Evolutionary conservation across 1,140 invertebrate species (phyloP).

Genomic region (Choristoneura fumiferana): DNA sequence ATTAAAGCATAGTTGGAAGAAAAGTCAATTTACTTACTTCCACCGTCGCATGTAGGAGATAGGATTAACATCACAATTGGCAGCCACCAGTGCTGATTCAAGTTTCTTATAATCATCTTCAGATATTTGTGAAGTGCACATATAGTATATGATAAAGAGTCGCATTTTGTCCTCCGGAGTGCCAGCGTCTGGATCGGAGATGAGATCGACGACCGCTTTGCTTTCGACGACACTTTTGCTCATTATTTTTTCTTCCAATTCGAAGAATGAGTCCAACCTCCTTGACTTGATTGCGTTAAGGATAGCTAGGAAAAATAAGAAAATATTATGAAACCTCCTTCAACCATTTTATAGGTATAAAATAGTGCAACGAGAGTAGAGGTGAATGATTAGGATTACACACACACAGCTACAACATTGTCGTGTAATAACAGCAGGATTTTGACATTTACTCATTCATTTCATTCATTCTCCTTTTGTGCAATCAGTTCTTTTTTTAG

Average conservation of each 20-base stretch:
- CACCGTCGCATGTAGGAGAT: constrained; percentile 93
- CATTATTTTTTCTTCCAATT: constrained; percentile 99
- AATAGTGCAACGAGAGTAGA: no score
- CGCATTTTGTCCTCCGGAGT: constrained; percentile 95
- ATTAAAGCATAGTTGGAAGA: no score
- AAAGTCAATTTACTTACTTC: constrained; percentile 90
- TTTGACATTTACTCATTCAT: no score
- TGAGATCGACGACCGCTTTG: constrained; percentile 87
- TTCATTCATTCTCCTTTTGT: no score
- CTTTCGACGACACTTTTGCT: constrained; percentile 86
- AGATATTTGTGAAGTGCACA: constrained; percentile 89
- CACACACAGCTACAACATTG: no score
- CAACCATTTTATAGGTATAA: no score
- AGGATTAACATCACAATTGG: constrained; percentile 91
- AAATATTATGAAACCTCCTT: neutral
- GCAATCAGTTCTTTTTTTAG: no score
- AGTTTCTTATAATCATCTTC: constrained; percentile 92
- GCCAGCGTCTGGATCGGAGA: constrained; percentile 92
- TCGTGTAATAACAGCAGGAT: no score
- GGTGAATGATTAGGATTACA: no score
- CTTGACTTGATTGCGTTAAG: constrained; percentile 94
- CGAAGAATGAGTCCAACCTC: constrained; percentile 97
- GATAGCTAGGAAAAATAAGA: constrained; percentile 80
- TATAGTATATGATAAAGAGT: constrained; percentile 96
- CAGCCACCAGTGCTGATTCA: constrained; percentile 86